Conservation (phyloP, 2,113 vertebrate species). For the Apus apus region DNA sequence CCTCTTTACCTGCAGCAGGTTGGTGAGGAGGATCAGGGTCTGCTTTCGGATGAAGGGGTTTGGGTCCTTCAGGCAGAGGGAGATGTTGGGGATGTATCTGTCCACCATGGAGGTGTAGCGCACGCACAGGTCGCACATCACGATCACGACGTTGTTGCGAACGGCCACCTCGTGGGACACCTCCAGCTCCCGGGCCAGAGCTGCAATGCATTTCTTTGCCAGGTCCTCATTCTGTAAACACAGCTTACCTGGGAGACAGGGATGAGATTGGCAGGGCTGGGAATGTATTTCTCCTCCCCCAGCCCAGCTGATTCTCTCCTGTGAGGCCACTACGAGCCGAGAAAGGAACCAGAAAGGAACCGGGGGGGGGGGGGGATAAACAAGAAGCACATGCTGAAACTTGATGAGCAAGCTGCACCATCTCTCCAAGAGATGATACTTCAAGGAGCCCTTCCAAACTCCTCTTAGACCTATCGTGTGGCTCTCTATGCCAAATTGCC, state of each 20-base stretch:
- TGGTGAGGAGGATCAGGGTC: conserved; percentile 91
- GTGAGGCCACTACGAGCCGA: not conserved
- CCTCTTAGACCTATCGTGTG: conserved; percentile 36
- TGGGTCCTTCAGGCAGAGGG: conserved; percentile 84
- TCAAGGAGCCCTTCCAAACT: conserved; percentile 42
- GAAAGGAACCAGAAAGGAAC: not conserved
- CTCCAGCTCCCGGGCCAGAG: conserved; percentile 90
- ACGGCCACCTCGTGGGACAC: conserved; percentile 80
- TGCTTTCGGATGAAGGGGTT: conserved; percentile 88
- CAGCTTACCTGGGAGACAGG: conserved; percentile 82
- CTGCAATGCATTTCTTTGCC: conserved; percentile 84
- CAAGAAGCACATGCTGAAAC: not conserved
- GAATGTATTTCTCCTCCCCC: not conserved
- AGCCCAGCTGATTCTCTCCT: not conserved
- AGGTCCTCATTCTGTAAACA: conserved; percentile 92
- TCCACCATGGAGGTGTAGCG: conserved; percentile 90
- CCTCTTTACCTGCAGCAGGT: conserved; percentile 89
- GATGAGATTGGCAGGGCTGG: not conserved
- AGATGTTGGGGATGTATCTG: conserved; percentile 87
- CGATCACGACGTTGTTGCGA: conserved; percentile 87
- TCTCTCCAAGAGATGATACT: conserved; percentile 5
- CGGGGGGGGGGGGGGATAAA: not conserved
- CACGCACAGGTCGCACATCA: conserved; percentile 92
- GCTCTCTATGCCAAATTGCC: conserved; percentile 45
- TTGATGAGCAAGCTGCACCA: conserved; percentile 24